Conservation (phyloP, 2,113 vertebrate genomes). For the Pomatorhinus ruficollis region DNA sequence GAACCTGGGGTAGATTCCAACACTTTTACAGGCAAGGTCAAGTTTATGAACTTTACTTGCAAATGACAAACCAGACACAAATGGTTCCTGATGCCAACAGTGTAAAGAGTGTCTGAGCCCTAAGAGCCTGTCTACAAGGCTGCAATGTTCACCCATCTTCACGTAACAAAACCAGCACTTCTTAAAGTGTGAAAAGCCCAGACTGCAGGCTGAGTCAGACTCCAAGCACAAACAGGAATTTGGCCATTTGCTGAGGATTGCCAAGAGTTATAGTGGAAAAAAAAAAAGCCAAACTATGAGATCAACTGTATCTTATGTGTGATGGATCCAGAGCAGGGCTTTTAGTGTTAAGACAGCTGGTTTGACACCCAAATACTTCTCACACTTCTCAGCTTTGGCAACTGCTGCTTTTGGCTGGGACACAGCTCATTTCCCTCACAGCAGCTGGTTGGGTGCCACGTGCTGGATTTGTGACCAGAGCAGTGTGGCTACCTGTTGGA, state of each 20-base stretch:
- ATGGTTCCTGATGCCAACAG: background rate
- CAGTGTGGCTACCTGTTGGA: too few relatives aligned
- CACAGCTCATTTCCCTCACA: background rate
- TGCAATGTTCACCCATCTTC: background rate
- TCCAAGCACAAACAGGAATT: background rate
- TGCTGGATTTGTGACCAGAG: background rate
- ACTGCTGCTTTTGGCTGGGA: background rate
- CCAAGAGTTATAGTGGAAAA: background rate
- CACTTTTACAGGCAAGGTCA: background rate
- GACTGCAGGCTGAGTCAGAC: background rate
- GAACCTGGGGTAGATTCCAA: background rate
- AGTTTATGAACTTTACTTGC: background rate
- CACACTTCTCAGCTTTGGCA: background rate
- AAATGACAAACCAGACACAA: background rate
- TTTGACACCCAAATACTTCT: background rate
- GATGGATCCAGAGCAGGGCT: background rate
- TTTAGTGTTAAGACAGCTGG: background rate
- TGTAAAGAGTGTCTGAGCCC: background rate
- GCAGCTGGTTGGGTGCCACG: rapidly evolving
- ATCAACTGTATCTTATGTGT: background rate
- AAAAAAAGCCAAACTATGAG: background rate
- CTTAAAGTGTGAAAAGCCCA: background rate
- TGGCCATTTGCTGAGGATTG: background rate
- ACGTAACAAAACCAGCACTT: background rate
- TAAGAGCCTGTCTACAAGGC: background rate